Conservation (phyloP, 1,140 invertebrate genomes). For the Ceratoteleas bidentatus region DNA sequence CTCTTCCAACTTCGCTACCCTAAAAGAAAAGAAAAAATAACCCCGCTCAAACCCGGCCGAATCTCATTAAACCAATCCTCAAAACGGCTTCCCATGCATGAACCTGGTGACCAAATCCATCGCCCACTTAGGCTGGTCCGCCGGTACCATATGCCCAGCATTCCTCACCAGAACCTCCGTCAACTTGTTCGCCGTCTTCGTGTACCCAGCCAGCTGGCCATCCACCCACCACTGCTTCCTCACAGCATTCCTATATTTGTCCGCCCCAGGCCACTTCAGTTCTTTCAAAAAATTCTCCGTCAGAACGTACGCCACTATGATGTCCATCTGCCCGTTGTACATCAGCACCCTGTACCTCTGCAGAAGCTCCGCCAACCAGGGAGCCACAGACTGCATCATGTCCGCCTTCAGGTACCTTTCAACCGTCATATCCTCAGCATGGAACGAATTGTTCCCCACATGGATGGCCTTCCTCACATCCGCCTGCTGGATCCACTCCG, state of each 20-base stretch:
- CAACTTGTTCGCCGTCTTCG: constrained; percentile 87
- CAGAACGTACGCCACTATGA: constrained; percentile 90
- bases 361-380: constrained; percentile 87
- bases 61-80: too few species aligned
- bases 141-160: constrained; percentile 92
- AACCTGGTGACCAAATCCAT: constrained; percentile 90
- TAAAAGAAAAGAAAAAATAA: too few species aligned
- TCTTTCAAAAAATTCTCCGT: constrained; percentile 87
- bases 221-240: constrained; percentile 85
- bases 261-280: constrained; percentile 85
- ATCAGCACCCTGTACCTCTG: constrained; percentile 86
- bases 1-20: too few species aligned
- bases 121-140: constrained; percentile 90
- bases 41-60: too few species aligned
- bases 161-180: constrained; percentile 90
- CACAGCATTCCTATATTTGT: constrained; percentile 85
- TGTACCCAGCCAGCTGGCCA: constrained; percentile 88
- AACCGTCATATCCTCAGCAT: constrained; percentile 83
- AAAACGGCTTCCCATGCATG: constrained; percentile 84
- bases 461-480: constrained; percentile 88
- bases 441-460: constrained; percentile 89
- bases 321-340: constrained; percentile 92
- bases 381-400: constrained; percentile 91
- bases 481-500: constrained; percentile 83
- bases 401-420: constrained; percentile 88